Evolutionary conservation across 2,888 invertebrate genomes (phyloP).

Genomic region (Diploptera punctata): DNA sequence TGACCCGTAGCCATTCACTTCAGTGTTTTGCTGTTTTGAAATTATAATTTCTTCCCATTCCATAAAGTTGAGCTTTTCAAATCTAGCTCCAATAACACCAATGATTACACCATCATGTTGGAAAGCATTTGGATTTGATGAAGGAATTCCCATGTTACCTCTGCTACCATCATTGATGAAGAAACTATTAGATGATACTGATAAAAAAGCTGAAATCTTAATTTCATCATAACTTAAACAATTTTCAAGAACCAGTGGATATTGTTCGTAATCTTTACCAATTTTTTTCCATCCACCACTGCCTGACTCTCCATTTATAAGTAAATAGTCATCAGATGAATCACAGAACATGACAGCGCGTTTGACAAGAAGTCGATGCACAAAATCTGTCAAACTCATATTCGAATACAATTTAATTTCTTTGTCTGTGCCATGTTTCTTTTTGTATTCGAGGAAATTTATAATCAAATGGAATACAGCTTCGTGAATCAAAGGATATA

Average conservation of each 20-base stretch:
- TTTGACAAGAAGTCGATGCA: conserved; percentile 64
- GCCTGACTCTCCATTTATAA: conserved; percentile 58
- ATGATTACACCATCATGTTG: conserved; percentile 61
- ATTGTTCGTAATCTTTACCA: conserved; percentile 62
- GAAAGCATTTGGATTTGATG: conserved; percentile 51
- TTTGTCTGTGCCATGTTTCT: conserved; percentile 54
- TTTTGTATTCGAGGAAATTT: background rate
- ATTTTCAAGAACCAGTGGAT: conserved; percentile 58
- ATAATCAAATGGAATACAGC: background rate
- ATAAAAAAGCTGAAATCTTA: conserved; percentile 65
- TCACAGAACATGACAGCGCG: conserved; percentile 62
- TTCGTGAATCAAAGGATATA: background rate
- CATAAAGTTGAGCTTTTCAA: conserved; percentile 62
- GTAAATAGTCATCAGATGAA: conserved; percentile 57
- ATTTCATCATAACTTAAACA: conserved; percentile 70
- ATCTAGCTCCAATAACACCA: conserved; percentile 61
- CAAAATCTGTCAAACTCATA: conserved; percentile 62
- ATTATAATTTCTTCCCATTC: conserved; percentile 67
- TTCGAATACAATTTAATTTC: conserved; percentile 64
- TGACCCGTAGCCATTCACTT: background rate
- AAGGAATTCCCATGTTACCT: conserved; percentile 59
- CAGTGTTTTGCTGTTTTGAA: conserved; percentile 49
- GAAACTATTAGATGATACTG: conserved; percentile 63
- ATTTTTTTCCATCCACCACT: conserved; percentile 64
- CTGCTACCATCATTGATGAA: conserved; percentile 67